phyloP scores from a whole-genome alignment of 2,797 vertebrate species.

The Psittacula derbiana region DNA sequence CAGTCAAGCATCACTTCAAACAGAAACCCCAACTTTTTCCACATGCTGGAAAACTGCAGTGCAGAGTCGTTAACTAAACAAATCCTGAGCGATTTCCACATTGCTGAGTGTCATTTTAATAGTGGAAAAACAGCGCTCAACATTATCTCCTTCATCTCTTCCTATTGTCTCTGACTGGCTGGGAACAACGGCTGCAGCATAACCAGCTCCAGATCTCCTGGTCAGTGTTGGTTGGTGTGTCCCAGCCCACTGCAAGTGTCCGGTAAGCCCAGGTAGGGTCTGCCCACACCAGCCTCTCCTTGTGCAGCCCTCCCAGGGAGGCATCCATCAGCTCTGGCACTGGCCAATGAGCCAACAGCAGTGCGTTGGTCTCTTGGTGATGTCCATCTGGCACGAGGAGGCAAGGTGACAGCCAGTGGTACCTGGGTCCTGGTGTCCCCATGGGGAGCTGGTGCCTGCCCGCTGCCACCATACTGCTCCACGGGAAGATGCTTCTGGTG shows the following conservation, averaged over 20 bases:
- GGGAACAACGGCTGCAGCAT: slow-evolving; percentile 18
- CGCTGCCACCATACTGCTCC: fast-evolving
- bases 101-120: slow-evolving; percentile 25
- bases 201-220: slow-evolving; percentile 20
- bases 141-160: slow-evolving; percentile 48
- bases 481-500: not conserved
- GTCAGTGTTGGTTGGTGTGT: slow-evolving; percentile 9
- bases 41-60: not conserved
- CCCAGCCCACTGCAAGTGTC: not conserved
- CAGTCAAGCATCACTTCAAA: not conserved
- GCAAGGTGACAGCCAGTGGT: not conserved
- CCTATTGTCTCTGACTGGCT: slow-evolving; percentile 53
- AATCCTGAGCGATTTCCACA: slow-evolving; percentile 32
- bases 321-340: fast-evolving
- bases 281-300: not conserved
- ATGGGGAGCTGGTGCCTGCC: not conserved
- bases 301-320: fast-evolving
- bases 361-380: fast-evolving
- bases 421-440: not conserved
- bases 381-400: fast-evolving
- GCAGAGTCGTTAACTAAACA: not conserved
- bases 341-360: fast-evolving
- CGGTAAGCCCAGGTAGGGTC: fast-evolving
- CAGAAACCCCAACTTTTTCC: not conserved
- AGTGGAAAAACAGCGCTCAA: slow-evolving; percentile 48